Percentiles rank a stretch among this genome's conserved stretches.
phyloP scores from a whole-genome alignment of 2,113 vertebrate species.

The Erythrolamprus reginae region DNA sequence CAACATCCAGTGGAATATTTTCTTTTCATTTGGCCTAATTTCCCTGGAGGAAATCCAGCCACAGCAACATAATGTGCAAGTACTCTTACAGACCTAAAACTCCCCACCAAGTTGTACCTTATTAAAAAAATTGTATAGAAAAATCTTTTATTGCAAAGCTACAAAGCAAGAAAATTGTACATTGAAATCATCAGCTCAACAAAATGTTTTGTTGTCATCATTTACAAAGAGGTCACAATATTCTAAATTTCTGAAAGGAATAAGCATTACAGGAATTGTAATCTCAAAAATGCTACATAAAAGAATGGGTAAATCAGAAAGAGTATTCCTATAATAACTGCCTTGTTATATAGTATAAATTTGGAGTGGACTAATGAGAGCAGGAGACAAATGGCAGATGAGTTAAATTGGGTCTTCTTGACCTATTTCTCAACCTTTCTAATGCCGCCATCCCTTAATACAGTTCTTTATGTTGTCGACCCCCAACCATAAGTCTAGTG shows the following conservation, averaged over 20 bases:
- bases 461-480: no score
- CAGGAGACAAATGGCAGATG: not conserved
- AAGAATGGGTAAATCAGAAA: not conserved
- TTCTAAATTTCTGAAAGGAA: not conserved
- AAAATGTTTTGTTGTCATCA: not conserved
- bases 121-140: no score
- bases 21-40: conserved; percentile 2
- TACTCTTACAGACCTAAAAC: not conserved
- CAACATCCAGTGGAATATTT: not conserved
- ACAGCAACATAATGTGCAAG: not conserved
- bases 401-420: not conserved
- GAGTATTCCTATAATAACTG: not conserved
- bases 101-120: not conserved
- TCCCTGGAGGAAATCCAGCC: not conserved
- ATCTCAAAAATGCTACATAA: not conserved
- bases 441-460: no score
- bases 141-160: not conserved
- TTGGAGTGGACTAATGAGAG: not conserved
- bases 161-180: not conserved
- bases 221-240: not conserved
- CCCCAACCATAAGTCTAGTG: no score
- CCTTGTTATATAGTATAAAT: not conserved
- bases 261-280: not conserved
- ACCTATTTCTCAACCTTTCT: no score
- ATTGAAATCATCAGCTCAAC: not conserved